Conservation (phyloP, 2,888 invertebrate species). For the Xanthorhoe spadicearia region DNA sequence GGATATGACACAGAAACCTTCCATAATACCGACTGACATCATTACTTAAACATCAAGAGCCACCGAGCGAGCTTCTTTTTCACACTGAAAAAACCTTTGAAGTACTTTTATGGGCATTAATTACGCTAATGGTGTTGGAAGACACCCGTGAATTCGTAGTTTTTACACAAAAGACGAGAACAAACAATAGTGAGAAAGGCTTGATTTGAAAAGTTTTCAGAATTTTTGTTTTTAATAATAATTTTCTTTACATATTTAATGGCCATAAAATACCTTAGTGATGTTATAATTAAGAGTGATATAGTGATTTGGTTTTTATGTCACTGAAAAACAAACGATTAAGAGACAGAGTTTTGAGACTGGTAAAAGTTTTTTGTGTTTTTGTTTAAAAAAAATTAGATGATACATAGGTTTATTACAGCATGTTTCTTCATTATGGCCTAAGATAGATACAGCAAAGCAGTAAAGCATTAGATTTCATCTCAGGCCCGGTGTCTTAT, state of each 20-base stretch:
- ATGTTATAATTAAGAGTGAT: too few relatives aligned
- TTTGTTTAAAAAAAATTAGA: too few relatives aligned
- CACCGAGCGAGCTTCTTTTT: neutral
- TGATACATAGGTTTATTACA: neutral
- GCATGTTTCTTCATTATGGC: too few relatives aligned
- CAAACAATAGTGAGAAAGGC: slow-evolving; percentile 21
- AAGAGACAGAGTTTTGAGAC: too few relatives aligned
- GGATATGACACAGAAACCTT: neutral
- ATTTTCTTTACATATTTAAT: too few relatives aligned
- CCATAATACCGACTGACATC: neutral
- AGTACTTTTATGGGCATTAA: slow-evolving; percentile 23
- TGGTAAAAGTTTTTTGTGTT: too few relatives aligned
- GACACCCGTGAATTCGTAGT: neutral
- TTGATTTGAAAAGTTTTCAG: slow-evolving; percentile 5
- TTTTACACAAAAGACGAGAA: slow-evolving; percentile 6
- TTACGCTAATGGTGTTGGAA: slow-evolving; percentile 40
- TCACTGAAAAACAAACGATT: too few relatives aligned
- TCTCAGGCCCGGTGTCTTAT: slow-evolving; percentile 49
- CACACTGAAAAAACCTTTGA: neutral
- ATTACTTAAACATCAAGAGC: neutral
- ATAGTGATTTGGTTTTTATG: too few relatives aligned
- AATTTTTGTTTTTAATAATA: too few relatives aligned
- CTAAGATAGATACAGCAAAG: slow-evolving; percentile 25
- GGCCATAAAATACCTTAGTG: too few relatives aligned
- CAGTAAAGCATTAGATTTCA: slow-evolving; percentile 35